Evolutionary conservation across 2,113 vertebrate genomes (phyloP), one percentile per base, ranked within the genome.

Genomic region (Leptosomus discolor): DNA sequence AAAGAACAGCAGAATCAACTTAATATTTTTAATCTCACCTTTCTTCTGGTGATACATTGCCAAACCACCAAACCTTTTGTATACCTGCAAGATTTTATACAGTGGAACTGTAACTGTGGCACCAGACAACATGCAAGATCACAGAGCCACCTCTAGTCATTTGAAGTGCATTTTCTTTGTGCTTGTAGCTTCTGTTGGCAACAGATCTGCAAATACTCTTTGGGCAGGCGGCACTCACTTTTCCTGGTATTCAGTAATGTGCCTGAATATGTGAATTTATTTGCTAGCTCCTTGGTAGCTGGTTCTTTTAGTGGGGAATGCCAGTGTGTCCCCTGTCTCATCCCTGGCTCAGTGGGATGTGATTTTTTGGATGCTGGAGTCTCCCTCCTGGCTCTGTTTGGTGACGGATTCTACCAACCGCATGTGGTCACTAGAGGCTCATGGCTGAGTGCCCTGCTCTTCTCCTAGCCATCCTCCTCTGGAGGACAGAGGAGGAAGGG

Each of bases 341-440:
- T 3, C 16, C 8, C 15, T 68, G 60, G 41, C 46, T 67, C n/a
- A 67, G 32, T 0, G 1, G 22, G 48, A 34, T 45, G 12, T 61
- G 8, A 19, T 34, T 56, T 85, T 58, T 57, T n/a, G 12, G 50
- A 80, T 39, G 46, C 46, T 29, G 51, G 24, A 53, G 17, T 27
- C 57, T 85, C 24, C 32, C 5, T 70, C 27, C 24, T 0, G 1
- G 12, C 61, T 57, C 67, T 64, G 4, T 50, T 56, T 43, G 61
- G 37, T 88, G 61, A 46, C 0, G 0, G 32, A n/a, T 22, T 8
- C 11, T 53, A 39, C 48, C 61, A 90, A 37, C 21, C 5, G 2
- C 8, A 67, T 0, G 0, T 37, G n/a, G 37, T 45, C 32, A 32
- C 46, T 17, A 15, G 22, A 53, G 15, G 29, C 45, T 63, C 26